phyloP scores from a whole-genome alignment of 2,113 vertebrate species.

The Rattus rattus region DNA sequence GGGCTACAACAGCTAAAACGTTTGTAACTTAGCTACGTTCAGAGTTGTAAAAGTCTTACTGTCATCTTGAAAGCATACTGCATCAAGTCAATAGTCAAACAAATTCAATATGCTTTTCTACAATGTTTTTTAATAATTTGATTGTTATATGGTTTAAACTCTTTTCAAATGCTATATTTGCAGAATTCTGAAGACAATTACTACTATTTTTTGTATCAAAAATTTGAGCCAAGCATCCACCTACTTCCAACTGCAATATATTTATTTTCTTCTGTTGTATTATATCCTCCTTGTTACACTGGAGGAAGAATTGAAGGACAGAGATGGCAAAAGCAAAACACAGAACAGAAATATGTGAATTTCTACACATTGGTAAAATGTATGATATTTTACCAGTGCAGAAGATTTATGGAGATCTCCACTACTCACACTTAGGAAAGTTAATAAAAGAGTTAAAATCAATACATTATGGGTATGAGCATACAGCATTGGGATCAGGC shows the following conservation, averaged over 20 bases:
- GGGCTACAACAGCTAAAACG: background rate
- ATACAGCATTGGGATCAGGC: background rate
- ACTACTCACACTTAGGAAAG: background rate
- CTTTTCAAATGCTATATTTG: background rate
- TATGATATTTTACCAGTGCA: background rate
- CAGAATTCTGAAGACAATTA: background rate
- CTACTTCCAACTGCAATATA: background rate
- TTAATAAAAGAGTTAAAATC: background rate
- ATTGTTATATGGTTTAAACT: background rate
- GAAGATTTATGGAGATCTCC: background rate
- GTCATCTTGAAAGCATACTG: background rate
- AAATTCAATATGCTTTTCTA: background rate
- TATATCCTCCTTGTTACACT: background rate
- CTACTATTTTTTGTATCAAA: background rate
- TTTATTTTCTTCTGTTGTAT: background rate
- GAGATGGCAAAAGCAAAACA: background rate
- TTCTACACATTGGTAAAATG: background rate
- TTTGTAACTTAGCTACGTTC: background rate
- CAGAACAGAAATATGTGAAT: background rate
- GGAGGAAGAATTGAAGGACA: background rate
- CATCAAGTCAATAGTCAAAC: background rate
- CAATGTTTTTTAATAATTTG: slow-evolving; percentile 30
- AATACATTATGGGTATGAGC: background rate
- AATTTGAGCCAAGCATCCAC: background rate
- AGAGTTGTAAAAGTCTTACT: slow-evolving; percentile 18